Percentiles rank a stretch among this genome's conserved stretches.
These are phyloP conservation scores for Andinoacara biseriatus DNA, from an alignment of 2,113 vertebrate species.

Conservation along the genomic window DNA sequence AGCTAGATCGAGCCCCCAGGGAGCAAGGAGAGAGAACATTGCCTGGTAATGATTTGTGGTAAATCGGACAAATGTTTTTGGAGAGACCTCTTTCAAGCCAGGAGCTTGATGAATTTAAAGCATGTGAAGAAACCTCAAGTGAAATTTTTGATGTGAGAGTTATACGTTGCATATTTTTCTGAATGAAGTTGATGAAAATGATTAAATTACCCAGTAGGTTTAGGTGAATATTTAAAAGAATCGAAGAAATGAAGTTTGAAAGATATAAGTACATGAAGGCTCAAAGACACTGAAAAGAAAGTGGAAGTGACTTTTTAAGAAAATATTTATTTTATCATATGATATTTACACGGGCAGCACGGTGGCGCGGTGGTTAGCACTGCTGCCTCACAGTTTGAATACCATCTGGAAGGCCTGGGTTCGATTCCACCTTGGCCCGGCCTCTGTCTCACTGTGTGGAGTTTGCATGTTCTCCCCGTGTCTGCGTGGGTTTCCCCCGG, in stretches of 20 bases:
- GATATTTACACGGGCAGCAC: not conserved
- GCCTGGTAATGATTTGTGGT: conserved; percentile 83
- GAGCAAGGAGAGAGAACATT: conserved; percentile 69
- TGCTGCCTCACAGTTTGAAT: too few relatives aligned
- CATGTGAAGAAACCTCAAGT: conserved; percentile 1
- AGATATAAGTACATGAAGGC: not conserved
- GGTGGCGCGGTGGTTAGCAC: too few relatives aligned
- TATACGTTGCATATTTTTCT: not conserved
- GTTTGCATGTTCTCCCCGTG: too few relatives aligned
- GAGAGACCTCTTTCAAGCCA: conserved; percentile 64
- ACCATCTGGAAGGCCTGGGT: too few relatives aligned
- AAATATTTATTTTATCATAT: conserved; percentile 34
- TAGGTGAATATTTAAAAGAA: not conserved
- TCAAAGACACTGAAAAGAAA: not conserved
- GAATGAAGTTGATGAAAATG: not conserved
- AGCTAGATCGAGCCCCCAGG: conserved; percentile 80
- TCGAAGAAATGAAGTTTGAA: not conserved
- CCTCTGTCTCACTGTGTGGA: too few relatives aligned
- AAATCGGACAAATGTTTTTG: conserved; percentile 82
- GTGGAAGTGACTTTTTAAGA: not conserved
- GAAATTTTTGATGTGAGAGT: not conserved
- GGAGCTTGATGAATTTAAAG: conserved; percentile 67
- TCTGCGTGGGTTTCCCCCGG: too few relatives aligned
- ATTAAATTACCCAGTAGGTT: not conserved
- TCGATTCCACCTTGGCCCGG: too few relatives aligned